Percentiles rank a stretch among this genome's conserved stretches.
These are phyloP conservation scores for Agrenia bidenticulata DNA, from an alignment of 2,888 invertebrate species.

Conservation along the genomic window DNA sequence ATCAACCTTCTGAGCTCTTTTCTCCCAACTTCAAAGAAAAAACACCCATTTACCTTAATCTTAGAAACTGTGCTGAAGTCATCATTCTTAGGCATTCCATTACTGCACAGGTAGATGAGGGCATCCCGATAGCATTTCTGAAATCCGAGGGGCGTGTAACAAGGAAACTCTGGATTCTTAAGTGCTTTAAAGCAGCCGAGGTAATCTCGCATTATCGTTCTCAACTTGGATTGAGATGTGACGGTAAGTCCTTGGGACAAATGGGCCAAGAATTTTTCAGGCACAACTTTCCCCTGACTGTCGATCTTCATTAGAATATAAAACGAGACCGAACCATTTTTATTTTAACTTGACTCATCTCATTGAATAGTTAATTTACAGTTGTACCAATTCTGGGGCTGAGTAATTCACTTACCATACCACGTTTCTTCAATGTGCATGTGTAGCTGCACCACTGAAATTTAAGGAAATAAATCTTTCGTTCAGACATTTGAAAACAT, in stretches of 20 bases:
- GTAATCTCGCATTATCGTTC: slow-evolving; percentile 32
- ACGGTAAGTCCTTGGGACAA: slow-evolving; percentile 28
- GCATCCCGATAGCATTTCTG: slow-evolving; percentile 48
- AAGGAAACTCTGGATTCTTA: slow-evolving; percentile 37
- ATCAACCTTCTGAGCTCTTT: too few relatives aligned
- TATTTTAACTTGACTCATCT: too few relatives aligned
- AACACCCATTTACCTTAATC: slow-evolving; percentile 20
- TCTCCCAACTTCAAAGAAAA: background rate
- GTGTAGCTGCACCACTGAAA: slow-evolving; percentile 46
- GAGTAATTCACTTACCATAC: slow-evolving; percentile 34
- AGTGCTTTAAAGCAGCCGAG: slow-evolving; percentile 39
- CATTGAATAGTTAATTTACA: background rate
- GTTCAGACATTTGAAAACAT: too few relatives aligned
- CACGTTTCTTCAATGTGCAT: slow-evolving; percentile 40
- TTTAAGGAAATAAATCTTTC: slow-evolving; percentile 9
- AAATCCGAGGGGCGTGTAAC: slow-evolving; percentile 37
- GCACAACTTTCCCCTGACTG: slow-evolving; percentile 27
- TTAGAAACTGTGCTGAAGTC: slow-evolving; percentile 31
- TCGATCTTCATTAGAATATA: slow-evolving; percentile 32
- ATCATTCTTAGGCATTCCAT: slow-evolving; percentile 32
- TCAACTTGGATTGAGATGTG: slow-evolving; percentile 24
- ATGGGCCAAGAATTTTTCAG: slow-evolving; percentile 37
- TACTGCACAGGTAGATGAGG: slow-evolving; percentile 31
- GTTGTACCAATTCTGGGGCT: too few relatives aligned
- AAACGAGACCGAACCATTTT: too few relatives aligned